Base-by-base conservation (phyloP, 2,113 vertebrate species). In the Amphiprion ocellaris region DNA sequence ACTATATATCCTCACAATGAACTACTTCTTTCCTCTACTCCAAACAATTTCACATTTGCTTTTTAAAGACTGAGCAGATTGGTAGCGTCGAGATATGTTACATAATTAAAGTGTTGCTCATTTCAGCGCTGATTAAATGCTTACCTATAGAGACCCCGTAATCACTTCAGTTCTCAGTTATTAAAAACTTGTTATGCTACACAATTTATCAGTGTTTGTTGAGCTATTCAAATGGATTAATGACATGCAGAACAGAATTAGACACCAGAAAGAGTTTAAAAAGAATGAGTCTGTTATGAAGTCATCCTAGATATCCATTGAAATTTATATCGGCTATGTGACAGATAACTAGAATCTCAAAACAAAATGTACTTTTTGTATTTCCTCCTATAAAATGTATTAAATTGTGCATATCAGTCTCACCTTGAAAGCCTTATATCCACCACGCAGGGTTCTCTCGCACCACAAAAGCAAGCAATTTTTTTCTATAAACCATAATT, bases 401-500 rank as follows among this genome's bases (percentile, higher is more conserved):
- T 70, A 23, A 44, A 17, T 24, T 37, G 14, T 61, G 53, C 26
- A n/a, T 23, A 60, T 26, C 41, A 58, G 53, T n/a, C 65, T 76
- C 63, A 52, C 44, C 19, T 60, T 69, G 53, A 65, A 71, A 23
- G 52, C 26, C 19, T 54, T 33, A 46, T 49, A 64, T 68, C 44
- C 21, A 37, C 24, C 47, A 56, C 23, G 19, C n/a, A 58, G 10
- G 26, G 15, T 69, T 30, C 12, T 68, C 7, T 53, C 12, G 9
- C 9, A 1, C 52, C 70, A 26, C 19, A 67, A 66, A 58, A 30
- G 30, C 26, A 56, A 71, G 15, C 33, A 61, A 37, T 47, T 73
- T 77, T 68, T 19, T 24, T 68, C 28, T 10, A 56, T 11, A 46
- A 62, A 55, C 63, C 33, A 15, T 63, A 26, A 81, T 60, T 76